A percentile compares a stretch with the other conserved stretches of the same genome.
These are phyloP conservation scores for Thunnus maccoyii DNA, from an alignment of 2,113 vertebrate genomes.

Conservation along the genomic window DNA sequence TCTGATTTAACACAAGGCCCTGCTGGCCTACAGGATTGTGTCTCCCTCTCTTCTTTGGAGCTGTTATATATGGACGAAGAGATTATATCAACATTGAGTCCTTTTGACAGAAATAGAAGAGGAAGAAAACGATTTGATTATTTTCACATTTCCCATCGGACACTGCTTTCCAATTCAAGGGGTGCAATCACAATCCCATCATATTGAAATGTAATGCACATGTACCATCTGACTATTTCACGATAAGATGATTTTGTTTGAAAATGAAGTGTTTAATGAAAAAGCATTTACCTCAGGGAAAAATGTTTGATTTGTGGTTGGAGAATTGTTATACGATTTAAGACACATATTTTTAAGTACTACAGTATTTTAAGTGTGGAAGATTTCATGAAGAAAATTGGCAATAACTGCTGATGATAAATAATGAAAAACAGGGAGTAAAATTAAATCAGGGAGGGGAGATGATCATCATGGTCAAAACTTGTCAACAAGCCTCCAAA, in stretches of 20 bases:
- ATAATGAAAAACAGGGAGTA: neutral
- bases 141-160: neutral
- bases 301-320: conserved; percentile 13
- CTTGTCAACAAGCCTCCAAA: conserved; percentile 18
- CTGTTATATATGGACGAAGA: conserved; percentile 36
- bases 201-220: neutral
- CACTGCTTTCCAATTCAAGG: neutral
- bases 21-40: conserved; percentile 15
- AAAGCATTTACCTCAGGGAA: conserved; percentile 18
- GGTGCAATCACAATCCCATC: neutral
- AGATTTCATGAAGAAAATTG: conserved; percentile 15
- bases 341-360: neutral
- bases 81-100: conserved; percentile 11
- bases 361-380: neutral
- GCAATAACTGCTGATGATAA: neutral
- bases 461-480: conserved; percentile 20
- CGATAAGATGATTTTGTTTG: neutral
- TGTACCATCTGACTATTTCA: neutral
- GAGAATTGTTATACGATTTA: neutral
- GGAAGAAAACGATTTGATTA: conserved; percentile 6
- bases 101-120: conserved; percentile 14
- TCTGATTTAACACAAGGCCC: conserved; percentile 37
- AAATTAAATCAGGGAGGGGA: conserved; percentile 14
- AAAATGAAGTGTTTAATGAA: neutral
- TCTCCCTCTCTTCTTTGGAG: conserved; percentile 19